Conservation (phyloP, 2,888 invertebrate genomes). For the Tanypteryx hageni region DNA sequence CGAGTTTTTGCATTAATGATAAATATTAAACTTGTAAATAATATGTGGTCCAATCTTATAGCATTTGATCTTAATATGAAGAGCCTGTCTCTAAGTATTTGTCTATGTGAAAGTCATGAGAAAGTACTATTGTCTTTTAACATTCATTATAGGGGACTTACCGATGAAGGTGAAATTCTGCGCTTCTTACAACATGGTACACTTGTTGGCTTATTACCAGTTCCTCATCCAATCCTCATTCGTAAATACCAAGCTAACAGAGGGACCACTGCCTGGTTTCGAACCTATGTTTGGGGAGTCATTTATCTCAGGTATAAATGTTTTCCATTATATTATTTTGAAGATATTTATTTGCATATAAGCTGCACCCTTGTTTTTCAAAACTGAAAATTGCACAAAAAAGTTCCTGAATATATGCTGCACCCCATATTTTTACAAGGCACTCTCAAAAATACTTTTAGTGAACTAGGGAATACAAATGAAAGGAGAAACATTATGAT, state of each 20-base stretch:
- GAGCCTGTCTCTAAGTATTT: no score
- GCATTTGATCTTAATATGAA: no score
- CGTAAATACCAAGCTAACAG: slow-evolving; percentile 99
- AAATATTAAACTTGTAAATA: no score
- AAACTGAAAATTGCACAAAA: neutral
- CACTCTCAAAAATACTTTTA: no score
- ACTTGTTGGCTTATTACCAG: slow-evolving; percentile 96
- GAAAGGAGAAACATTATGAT: no score
- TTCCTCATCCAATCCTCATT: slow-evolving; percentile 99
- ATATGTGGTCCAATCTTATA: no score
- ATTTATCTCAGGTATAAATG: slow-evolving; percentile 91
- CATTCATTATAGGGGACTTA: slow-evolving; percentile 86
- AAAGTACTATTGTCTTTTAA: neutral
- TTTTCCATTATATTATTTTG: neutral
- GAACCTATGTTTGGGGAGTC: slow-evolving; percentile 99
- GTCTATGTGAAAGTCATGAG: neutral
- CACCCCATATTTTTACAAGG: no score
- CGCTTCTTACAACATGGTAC: slow-evolving; percentile 99
- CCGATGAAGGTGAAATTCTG: slow-evolving; percentile 99
- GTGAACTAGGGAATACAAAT: no score
- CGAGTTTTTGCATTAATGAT: no score
- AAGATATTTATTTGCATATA: no score
- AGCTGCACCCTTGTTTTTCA: no score
- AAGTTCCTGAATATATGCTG: no score
- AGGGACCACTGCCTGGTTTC: slow-evolving; percentile 99